A percentile compares a stretch with the other conserved stretches of the same genome.
phyloP scores from a whole-genome alignment of 2,113 vertebrate species.

The Saguinus midas region DNA sequence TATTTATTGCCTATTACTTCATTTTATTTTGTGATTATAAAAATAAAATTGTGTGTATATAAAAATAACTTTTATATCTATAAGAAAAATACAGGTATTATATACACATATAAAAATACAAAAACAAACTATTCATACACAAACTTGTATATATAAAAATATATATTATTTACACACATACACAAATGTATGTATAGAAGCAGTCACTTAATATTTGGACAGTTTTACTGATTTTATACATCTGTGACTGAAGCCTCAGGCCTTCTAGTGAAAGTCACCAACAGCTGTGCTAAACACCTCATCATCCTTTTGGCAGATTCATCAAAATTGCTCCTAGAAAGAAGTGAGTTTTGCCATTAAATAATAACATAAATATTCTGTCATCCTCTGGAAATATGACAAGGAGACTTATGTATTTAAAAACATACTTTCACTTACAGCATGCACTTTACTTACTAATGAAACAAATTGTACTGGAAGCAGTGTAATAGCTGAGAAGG shows the following conservation, averaged over 20 bases:
- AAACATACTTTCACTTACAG: neutral
- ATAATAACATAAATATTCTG: conserved; percentile 34
- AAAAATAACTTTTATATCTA: neutral
- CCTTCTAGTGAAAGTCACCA: conserved; percentile 83
- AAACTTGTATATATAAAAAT: neutral
- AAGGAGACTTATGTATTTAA: neutral
- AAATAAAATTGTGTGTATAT: neutral
- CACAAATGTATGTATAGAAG: neutral
- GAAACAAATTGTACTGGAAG: neutral
- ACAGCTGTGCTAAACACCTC: conserved; percentile 98
- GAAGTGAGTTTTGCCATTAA: conserved; percentile 51
- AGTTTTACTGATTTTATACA: neutral
- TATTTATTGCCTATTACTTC: neutral
- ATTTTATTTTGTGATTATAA: neutral
- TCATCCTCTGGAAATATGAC: neutral
- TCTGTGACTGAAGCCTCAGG: neutral
- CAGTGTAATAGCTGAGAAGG: neutral
- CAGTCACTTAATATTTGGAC: neutral
- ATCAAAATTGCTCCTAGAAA: conserved; percentile 95
- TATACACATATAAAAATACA: neutral
- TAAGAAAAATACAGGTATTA: neutral
- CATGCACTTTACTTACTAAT: conserved; percentile 5
- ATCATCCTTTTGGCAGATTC: conserved; percentile 97
- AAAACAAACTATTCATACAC: neutral
- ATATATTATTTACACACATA: neutral